Percentiles rank a stretch among this genome's conserved stretches.
Conservation (phyloP, 2,113 vertebrate genomes). For the Poeciliopsis turrubarensis region DNA sequence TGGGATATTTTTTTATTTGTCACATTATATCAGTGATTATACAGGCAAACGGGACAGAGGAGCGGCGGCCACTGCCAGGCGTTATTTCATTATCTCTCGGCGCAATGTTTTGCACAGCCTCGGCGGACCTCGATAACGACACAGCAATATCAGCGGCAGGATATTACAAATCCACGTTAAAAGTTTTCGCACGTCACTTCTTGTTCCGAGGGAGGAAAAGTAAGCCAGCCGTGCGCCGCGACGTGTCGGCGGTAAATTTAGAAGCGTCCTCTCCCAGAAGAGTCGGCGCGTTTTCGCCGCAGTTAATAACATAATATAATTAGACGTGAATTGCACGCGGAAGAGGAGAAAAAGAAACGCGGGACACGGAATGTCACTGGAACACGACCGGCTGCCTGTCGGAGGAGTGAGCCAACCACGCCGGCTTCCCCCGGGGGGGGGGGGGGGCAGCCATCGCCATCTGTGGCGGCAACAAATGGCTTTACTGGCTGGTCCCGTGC, state of each 20-base stretch:
- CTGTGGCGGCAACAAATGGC: slow-evolving; percentile 67
- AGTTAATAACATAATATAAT: slow-evolving; percentile 45
- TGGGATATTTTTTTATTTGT: slow-evolving; percentile 71
- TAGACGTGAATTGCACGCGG: slow-evolving; percentile 25
- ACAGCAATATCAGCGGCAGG: slow-evolving; percentile 68
- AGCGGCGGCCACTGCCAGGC: slow-evolving; percentile 37
- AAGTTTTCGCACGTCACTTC: slow-evolving; percentile 47
- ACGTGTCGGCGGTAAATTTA: slow-evolving; percentile 23
- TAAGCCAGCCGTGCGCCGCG: slow-evolving; percentile 12
- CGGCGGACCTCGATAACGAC: slow-evolving; percentile 68
- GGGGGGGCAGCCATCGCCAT: slow-evolving; percentile 64
- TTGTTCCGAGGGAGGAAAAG: slow-evolving; percentile 51
- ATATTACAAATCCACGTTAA: slow-evolving; percentile 69
- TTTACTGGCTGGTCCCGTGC: slow-evolving; percentile 51
- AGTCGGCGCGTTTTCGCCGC: slow-evolving; percentile 39
- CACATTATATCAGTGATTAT: slow-evolving; percentile 72
- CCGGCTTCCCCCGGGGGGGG: too few species aligned
- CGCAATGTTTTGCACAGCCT: slow-evolving; percentile 63
- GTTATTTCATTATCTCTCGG: slow-evolving; percentile 66
- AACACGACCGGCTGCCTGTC: slow-evolving; percentile 52
- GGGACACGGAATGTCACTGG: slow-evolving; percentile 31
- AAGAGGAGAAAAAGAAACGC: slow-evolving; percentile 15
- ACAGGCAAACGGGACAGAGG: slow-evolving; percentile 54
- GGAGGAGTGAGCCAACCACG: slow-evolving; percentile 55
- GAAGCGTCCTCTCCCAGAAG: slow-evolving; percentile 36